Evolutionary conservation across 2,797 vertebrate genomes (phyloP).

Genomic region (Erithacus rubecula): DNA sequence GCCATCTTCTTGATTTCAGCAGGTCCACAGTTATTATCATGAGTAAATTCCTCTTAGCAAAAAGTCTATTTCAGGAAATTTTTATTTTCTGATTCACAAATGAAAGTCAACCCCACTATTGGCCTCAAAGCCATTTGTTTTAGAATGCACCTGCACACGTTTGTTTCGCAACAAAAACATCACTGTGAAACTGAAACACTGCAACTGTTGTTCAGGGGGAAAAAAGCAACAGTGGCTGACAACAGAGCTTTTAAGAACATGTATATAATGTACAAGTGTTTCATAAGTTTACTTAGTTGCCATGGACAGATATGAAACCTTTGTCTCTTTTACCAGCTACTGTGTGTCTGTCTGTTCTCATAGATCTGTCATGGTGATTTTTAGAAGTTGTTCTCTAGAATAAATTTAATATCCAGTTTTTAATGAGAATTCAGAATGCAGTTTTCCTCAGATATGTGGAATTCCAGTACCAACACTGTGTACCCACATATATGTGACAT

Average conservation of each 20-base stretch:
- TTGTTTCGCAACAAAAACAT: constrained; percentile 3
- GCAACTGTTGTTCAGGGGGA: not conserved
- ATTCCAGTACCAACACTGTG: not conserved
- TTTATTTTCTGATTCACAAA: constrained; percentile 30
- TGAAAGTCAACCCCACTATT: not conserved
- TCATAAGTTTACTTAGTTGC: not conserved
- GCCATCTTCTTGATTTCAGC: not conserved
- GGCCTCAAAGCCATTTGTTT: not conserved
- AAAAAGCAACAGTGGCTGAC: not conserved
- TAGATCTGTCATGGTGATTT: not conserved
- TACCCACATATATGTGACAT: not conserved
- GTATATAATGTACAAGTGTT: not conserved
- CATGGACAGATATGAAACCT: not conserved
- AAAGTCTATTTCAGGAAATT: not conserved
- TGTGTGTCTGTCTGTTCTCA: not conserved
- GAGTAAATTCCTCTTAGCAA: not conserved
- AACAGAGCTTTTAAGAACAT: constrained; percentile 6
- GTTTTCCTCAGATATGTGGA: constrained; percentile 1
- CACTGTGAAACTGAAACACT: constrained; percentile 26
- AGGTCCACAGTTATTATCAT: not conserved
- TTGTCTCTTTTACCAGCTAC: not conserved
- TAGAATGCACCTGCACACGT: constrained; percentile 37
- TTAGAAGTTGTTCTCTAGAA: not conserved
- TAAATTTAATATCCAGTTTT: not conserved
- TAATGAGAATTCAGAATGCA: not conserved